Evolutionary conservation across 2,888 invertebrate species (phyloP), one percentile per base, ranked within the genome.

Genomic region (Leptarthrus brevirostris): DNA sequence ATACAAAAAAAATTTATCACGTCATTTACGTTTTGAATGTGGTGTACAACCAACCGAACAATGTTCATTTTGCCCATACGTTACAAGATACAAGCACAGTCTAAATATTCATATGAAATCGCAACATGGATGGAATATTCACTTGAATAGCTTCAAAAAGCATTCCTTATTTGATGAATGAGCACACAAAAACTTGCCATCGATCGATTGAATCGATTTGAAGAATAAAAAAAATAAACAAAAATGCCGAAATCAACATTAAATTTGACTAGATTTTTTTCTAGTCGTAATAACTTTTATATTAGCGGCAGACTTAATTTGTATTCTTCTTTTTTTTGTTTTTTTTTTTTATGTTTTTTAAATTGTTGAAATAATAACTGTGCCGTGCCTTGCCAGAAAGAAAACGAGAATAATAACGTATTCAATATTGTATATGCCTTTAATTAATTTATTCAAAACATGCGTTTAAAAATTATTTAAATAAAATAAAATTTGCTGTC

Each of bases 21-120:
- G 89, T 12, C 90, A 90, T 78, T 79, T 88, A 77, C 86, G 86
- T 74, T 86, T 87, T 78, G 89, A 90, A 79, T 89, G 89, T 78
- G 89, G 89, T 71, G 86, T 87, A 73, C 85, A 86, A 75, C 88
- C 89, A 0, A 86, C 86, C 54, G 87, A 88, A 78, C 83, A 84
- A 74, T 90, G 89, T 77, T 84, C 85, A 0, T 85, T 87, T 77
- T 90, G 89, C 77, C 82, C 85, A 2, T 85, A 83, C 79, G 82
- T 86, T 75, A 86, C 88, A 24, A 86, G 86, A 75, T 87, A 88
- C 77, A 86, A 86, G 79, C 86, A 87, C 76, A 87, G 86, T 77
- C 82, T 88, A 26, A 85, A 86, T 74, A 84, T 84, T 72, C 88
- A 88, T 77, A 85, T 87, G 34, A 82, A 80, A 76, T 81, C 82